Conservation (phyloP, 2,113 vertebrate genomes). For the Eonycteris spelaea region DNA sequence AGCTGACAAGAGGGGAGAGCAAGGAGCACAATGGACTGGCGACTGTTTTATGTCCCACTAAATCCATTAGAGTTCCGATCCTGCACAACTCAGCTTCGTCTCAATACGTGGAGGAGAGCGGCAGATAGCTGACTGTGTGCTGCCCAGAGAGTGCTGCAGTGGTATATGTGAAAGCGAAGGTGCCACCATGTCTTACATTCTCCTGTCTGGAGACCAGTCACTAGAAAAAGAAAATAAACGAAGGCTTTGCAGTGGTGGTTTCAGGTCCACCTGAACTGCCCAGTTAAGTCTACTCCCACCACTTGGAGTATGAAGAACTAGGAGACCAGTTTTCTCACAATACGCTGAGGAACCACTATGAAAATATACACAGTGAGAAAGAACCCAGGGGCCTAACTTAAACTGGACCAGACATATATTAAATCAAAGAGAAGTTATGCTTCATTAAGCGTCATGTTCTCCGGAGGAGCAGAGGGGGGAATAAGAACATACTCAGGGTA, state of each 20-base stretch:
- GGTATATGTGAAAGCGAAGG: neutral
- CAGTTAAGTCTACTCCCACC: neutral
- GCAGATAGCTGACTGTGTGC: neutral
- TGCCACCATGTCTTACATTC: neutral
- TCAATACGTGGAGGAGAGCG: neutral
- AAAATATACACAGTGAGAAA: neutral
- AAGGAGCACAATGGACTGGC: neutral
- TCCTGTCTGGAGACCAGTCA: neutral
- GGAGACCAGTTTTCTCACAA: neutral
- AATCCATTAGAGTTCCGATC: neutral
- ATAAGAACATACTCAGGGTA: neutral
- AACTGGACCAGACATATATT: neutral
- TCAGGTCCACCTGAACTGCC: neutral
- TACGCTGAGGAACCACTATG: neutral
- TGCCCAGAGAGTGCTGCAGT: neutral
- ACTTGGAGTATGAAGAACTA: neutral
- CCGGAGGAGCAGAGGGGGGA: neutral
- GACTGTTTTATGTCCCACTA: neutral
- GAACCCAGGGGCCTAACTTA: neutral
- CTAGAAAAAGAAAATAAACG: neutral
- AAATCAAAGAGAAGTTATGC: conserved; percentile 10
- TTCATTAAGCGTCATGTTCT: neutral
- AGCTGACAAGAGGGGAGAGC: neutral
- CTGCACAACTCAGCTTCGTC: neutral
- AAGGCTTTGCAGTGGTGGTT: neutral